Percentiles rank a stretch among this genome's conserved stretches.
Conservation (phyloP, 2,797 vertebrate genomes). For the Pipistrellus kuhlii region DNA sequence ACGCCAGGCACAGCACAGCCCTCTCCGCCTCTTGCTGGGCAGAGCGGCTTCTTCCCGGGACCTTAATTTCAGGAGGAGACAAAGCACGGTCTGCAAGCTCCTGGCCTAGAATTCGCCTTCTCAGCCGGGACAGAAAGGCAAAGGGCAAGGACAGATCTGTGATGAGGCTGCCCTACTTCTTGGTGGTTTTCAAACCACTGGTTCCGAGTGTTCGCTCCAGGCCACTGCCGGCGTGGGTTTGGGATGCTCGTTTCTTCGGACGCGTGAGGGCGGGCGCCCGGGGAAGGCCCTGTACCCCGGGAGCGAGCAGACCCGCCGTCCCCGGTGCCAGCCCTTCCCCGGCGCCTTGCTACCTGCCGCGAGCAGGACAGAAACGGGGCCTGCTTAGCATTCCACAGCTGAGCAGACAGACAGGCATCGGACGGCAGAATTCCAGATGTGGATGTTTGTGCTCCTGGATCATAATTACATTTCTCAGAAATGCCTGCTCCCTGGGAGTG, state of each 20-base stretch:
- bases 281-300: rapidly evolving
- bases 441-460: constrained; percentile 62
- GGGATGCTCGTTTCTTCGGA: not conserved
- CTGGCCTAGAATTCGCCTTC: not conserved
- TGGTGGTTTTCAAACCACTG: not conserved
- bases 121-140: not conserved
- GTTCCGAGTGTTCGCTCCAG: not conserved
- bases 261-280: not conserved
- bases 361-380: rapidly evolving
- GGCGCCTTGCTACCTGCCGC: rapidly evolving
- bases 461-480: constrained; percentile 57
- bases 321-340: not conserved
- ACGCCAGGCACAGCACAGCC: rapidly evolving
- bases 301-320: not conserved
- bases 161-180: not conserved
- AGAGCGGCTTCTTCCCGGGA: not conserved
- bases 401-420: not conserved
- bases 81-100: not conserved
- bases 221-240: not conserved
- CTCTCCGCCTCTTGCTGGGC: not conserved
- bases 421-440: constrained; percentile 66
- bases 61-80: not conserved
- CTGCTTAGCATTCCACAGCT: not conserved
- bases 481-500: constrained; percentile 28
- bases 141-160: not conserved